phyloP scores from a whole-genome alignment of 2,113 vertebrate genomes.

The Tupaia chinensis region DNA sequence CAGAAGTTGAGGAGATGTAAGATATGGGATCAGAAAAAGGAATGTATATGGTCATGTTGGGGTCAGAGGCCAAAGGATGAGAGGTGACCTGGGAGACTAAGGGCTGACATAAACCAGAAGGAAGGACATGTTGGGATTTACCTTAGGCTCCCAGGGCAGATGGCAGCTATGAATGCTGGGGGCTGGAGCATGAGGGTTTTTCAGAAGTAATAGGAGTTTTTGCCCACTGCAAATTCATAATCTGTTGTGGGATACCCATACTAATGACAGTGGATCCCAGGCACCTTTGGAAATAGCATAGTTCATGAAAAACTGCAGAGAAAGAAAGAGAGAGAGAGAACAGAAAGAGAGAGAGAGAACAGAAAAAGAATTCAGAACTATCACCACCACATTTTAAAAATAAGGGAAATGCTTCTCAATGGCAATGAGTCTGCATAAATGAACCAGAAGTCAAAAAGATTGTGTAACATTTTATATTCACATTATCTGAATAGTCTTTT shows the following conservation, averaged over 20 bases:
- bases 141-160: neutral
- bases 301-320: neutral
- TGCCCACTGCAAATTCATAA: neutral
- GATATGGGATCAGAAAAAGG: neutral
- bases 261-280: neutral
- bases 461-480: conserved; percentile 14
- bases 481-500: conserved; percentile 20
- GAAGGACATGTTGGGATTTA: neutral
- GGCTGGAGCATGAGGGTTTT: neutral
- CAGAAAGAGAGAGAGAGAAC: neutral
- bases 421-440: neutral
- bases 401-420: neutral
- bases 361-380: neutral
- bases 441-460: neutral
- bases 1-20: neutral
- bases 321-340: neutral
- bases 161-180: neutral
- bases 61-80: neutral
- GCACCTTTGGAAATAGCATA: neutral
- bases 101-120: neutral
- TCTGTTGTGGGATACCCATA: neutral
- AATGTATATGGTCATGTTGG: neutral
- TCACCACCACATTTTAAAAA: neutral
- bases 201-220: neutral
- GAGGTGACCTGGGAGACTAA: neutral